Conservation (phyloP, 2,113 vertebrate species). For the Eira barbara region DNA sequence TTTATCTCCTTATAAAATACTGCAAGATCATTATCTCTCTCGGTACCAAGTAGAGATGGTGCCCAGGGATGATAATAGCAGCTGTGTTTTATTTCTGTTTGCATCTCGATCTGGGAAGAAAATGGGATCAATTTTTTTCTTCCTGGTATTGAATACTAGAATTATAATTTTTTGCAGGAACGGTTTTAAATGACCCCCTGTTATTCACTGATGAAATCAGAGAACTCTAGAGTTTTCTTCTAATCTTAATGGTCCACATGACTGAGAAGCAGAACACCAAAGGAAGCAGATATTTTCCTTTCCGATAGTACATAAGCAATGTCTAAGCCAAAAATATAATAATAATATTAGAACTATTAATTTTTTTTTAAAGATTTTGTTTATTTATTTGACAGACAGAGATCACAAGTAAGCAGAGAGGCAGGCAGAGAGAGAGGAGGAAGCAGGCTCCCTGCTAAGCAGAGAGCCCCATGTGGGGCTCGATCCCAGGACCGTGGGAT, state of each 20-base stretch:
- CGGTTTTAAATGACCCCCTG: not conserved
- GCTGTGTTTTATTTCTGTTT: constrained; percentile 50
- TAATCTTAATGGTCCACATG: constrained; percentile 25
- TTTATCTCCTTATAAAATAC: constrained; percentile 34
- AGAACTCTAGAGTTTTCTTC: constrained; percentile 9
- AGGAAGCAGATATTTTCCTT: constrained; percentile 19
- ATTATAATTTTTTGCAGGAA: constrained; percentile 42
- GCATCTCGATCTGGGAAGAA: not conserved
- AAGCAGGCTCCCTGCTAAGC: no score
- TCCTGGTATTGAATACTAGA: not conserved
- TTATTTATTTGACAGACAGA: no score
- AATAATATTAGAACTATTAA: not conserved
- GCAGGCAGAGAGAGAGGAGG: no score
- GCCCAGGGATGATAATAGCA: not conserved
- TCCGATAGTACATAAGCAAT: not conserved
- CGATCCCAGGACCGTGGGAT: no score
- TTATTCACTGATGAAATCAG: not conserved
- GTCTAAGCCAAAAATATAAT: constrained; percentile 6
- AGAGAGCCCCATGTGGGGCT: no score
- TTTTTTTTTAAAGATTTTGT: not conserved
- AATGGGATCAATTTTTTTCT: not conserved
- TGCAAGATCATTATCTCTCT: constrained; percentile 50
- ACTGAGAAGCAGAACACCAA: not conserved
- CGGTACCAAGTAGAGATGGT: constrained; percentile 57
- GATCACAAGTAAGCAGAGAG: no score